Base-by-base conservation (phyloP, 2,113 vertebrate genomes). In the Baryphthengus martii region DNA sequence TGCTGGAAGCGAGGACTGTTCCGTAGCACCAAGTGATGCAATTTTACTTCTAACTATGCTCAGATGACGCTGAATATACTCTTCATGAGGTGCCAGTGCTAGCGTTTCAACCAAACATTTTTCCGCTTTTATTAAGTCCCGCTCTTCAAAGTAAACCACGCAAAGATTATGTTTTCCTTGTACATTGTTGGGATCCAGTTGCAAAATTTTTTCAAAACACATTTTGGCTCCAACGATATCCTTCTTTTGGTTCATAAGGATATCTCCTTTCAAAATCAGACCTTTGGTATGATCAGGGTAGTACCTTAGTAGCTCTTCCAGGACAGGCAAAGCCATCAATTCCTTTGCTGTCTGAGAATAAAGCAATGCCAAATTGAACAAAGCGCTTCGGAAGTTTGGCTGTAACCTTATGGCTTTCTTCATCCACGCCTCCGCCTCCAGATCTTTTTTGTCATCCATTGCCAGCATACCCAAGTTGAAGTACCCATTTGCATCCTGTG, bases 381-480 rank as follows among this genome's bases (percentile, higher is more conserved):
- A 97, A 74, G 99, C 99, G 67, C 99, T 99, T 93, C 99, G 98
- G 97, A 99, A 99, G 65, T 98, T 98, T 0, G 98, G 97, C 66
- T 99, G 99, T 70, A 99, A 88, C 8, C 96, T 95, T 79, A 99
- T 99, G 93, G 99, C 99, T 97, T 98, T 98, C 52, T 98, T 99
- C 99, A 99, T 99, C 99, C 99, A 99, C 14, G 97, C 97, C 95
- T 99, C 99, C 9, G 99, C 99, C 80, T 98, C 99, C 4, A 21
- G 82, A 47, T 99, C 99, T 82, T 99, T 99, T 79, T 98, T 98
- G 74, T 99, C 99, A 81, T 99, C 99, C 99, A 99, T 99, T 70
- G 99, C 99, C 78, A 99, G 97, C 99, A 99, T 99, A 59, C 99
- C 99, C 53, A 99, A 98, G 97, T 99, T 99, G 97, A 99, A 99